Evolutionary conservation across 1,140 invertebrate genomes (phyloP).

Genomic region (Metopolophium dirhodum): DNA sequence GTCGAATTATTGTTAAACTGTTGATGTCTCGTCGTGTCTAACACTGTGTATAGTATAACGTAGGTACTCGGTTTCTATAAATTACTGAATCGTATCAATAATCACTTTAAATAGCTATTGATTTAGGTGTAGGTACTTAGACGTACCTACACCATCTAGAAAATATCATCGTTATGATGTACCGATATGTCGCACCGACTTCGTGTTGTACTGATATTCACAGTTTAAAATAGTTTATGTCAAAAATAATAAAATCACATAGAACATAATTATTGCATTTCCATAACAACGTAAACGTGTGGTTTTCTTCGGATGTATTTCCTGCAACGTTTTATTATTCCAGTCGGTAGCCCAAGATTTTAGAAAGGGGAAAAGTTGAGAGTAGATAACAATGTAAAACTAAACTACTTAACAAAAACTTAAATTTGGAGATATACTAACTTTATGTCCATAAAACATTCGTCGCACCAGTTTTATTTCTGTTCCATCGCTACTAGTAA

Average conservation of each 20-base stretch:
- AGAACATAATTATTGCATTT: constrained; percentile 21
- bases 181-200: neutral
- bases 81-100: neutral
- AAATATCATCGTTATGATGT: neutral
- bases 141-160: too few relatives aligned
- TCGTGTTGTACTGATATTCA: neutral
- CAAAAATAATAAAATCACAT: neutral
- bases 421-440: constrained; percentile 50
- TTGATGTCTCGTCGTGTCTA: neutral
- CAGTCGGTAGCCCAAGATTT: neutral
- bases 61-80: neutral
- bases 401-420: constrained; percentile 54
- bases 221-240: neutral
- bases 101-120: neutral
- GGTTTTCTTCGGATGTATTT: neutral
- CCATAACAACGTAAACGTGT: constrained; percentile 34
- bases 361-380: constrained; percentile 28
- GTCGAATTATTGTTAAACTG: neutral
- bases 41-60: too few relatives aligned
- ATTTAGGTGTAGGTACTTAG: neutral
- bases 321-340: constrained; percentile 18
- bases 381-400: constrained; percentile 53
- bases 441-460: constrained; percentile 54
- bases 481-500: constrained; percentile 16
- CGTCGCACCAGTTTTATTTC: constrained; percentile 34